phyloP scores from a whole-genome alignment of 1,140 invertebrate genomes.

The Megathymus violae region DNA sequence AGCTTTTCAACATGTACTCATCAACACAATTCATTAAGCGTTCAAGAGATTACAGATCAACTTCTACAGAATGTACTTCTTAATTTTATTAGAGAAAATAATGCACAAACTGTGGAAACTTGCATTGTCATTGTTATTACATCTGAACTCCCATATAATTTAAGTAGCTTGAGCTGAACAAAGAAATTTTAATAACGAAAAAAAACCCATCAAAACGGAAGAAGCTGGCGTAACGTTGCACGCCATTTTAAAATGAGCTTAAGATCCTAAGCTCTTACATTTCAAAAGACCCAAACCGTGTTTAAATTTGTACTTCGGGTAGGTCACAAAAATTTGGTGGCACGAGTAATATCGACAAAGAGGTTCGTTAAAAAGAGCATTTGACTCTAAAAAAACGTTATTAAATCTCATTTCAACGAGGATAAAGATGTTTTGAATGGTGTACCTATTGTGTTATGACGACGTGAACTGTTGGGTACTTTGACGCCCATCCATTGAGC shows the following conservation, averaged over 20 bases:
- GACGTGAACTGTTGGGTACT: conserved; percentile 37
- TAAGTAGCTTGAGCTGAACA: not conserved
- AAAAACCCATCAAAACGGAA: conserved; percentile 58
- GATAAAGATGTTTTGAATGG: conserved; percentile 59
- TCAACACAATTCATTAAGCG: too few relatives aligned
- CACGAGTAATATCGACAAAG: conserved; percentile 57
- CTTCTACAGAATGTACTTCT: too few relatives aligned
- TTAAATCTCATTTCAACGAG: conserved; percentile 69
- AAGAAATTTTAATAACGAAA: conserved; percentile 62
- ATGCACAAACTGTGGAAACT: too few relatives aligned
- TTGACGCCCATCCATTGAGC: conserved; percentile 44
- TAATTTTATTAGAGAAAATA: too few relatives aligned
- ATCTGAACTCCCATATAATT: conserved; percentile 1
- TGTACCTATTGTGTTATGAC: conserved; percentile 35
- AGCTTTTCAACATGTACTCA: too few relatives aligned
- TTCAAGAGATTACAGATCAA: too few relatives aligned
- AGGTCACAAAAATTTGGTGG: conserved; percentile 51
- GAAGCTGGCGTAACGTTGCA: conserved; percentile 42
- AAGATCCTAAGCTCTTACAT: conserved; percentile 9
- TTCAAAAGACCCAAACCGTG: conserved; percentile 9
- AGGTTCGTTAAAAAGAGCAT: conserved; percentile 71
- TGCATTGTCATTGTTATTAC: too few relatives aligned
- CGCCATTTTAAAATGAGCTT: conserved; percentile 48
- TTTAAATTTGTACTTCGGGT: conserved; percentile 33
- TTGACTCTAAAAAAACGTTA: conserved; percentile 72